Evolutionary conservation across 2,113 vertebrate species (phyloP), one percentile per base, ranked within the genome.

Genomic region (Tylochromis polylepis): DNA sequence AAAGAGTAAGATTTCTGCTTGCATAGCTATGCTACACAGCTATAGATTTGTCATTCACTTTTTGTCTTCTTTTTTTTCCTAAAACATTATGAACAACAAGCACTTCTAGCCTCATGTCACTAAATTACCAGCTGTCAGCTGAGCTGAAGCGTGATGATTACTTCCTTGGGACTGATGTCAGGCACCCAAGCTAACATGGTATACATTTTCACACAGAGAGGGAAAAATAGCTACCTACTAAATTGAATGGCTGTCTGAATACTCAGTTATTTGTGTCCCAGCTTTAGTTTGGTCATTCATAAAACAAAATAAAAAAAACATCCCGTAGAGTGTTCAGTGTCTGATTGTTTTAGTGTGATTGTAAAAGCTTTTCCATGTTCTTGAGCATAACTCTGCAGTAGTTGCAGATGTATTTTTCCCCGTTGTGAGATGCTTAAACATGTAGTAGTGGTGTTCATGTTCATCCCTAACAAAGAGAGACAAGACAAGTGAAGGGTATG

Each of bases 361-460:
- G n/a, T 93, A 90, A 94, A 93, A 93, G 92, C 89, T 79, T 94
- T 94, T 91, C 85, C 62, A 43, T 94, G 90, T 94, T 87, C 59
- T 58, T 27, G 49, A 82, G 79, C n/a, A 11, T 89, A 53, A 34
- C 60, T 31, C 51, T 43, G 36, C 57, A 55, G 5, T n/a, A 49
- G 79, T 86, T 46, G n/a, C 24, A 36, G 53, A 83, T 60, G 29
- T 43, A 81, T 87, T 84, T 62, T 75, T 55, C 14, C 38, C 5
- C 8, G 56, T 59, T 60, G 41, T n/a, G 29, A 80, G 81, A 78
- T 29, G 31, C 60, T 85, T 29, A 43, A 88, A 91, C 83, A 60
- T 4, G 82, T 9, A 18, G 56, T 60, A 65, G 80, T 60, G n/a
- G 22, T 56, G 62, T 83, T 88, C 43, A 11, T 58, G 75, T 31